Evolutionary conservation across 1,140 invertebrate species (phyloP), one percentile per base, ranked within the genome.

Genomic region (Dinothrombium tinctorium): DNA sequence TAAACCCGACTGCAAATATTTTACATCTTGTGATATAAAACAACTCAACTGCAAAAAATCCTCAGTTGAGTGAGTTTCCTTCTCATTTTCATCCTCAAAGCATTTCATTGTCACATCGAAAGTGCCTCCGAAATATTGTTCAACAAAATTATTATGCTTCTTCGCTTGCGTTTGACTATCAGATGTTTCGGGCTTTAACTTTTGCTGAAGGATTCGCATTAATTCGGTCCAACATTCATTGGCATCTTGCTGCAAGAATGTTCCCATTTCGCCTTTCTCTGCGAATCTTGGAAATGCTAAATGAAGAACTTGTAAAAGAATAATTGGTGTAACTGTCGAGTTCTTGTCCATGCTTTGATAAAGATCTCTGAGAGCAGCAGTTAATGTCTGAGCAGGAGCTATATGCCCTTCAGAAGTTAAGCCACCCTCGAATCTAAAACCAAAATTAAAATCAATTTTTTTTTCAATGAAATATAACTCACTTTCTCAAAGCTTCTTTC

Each of bases 1-100:
- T 24, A 99, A 63, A 15, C 92, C 92, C 11, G 79, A 82, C 53
- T 87, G 74, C 69, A 99, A 75, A 59, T 95, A 95, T 58, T 86
- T 83, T 7, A 95, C 81, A 51, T 98, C 90, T 62, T 59, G 60
- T n/a, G 80, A 84, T 52, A 99, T 96, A 60, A 96, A 99, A 64
- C 94, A 99, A 54, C 84, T 94, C 2, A 98, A 64, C 58, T 98
- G 87, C 44, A 94, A 69, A 61, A 90, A 94, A 47, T 73, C 71
- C 61, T 95, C 89, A 40, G 65, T 71, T 40, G 68, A 70, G 48
- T 69, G 65, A 3, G 73, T 72, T 1, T 69, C 62, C 2, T 71
- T 60, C 60, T 96, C 86, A 14, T 79, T 77, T 31, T 82, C 76
- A 21, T 71, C 67, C 60, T 96, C 84, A 28, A 68, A 64, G 54